Evolutionary conservation across 2,797 vertebrate genomes (phyloP).

Genomic region (Heterohyrax brucei): DNA sequence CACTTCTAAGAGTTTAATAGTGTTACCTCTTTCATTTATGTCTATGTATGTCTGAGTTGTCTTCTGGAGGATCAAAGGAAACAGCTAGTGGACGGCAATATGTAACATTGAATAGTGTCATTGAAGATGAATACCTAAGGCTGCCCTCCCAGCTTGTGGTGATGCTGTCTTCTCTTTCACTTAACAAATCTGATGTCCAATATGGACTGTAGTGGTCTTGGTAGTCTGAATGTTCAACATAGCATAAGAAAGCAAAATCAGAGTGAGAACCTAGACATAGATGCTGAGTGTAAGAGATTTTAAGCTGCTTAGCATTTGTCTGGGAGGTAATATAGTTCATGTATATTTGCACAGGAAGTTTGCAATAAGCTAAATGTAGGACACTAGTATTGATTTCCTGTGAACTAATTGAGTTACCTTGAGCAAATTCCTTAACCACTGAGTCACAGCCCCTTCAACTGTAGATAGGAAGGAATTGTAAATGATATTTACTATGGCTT

Average conservation of each 20-base stretch:
- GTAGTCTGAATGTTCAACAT: neutral
- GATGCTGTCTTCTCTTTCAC: slow-evolving; percentile 6
- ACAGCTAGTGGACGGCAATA: neutral
- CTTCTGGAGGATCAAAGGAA: neutral
- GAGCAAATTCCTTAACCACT: slow-evolving; percentile 50
- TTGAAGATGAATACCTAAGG: neutral
- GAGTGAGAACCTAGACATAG: neutral
- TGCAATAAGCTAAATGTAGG: slow-evolving; percentile 46
- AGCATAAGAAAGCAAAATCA: neutral
- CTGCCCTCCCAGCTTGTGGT: neutral
- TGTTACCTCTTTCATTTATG: neutral
- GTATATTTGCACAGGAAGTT: slow-evolving; percentile 9
- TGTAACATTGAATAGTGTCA: neutral
- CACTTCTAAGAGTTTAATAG: neutral
- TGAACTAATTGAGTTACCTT: slow-evolving; percentile 66
- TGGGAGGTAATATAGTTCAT: neutral
- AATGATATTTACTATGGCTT: slow-evolving; percentile 3
- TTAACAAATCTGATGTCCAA: neutral
- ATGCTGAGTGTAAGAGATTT: neutral
- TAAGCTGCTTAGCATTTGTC: slow-evolving; percentile 9
- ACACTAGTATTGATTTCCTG: slow-evolving; percentile 20
- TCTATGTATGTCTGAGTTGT: neutral
- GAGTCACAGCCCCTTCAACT: slow-evolving; percentile 29
- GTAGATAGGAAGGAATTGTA: neutral
- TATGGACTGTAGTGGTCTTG: neutral